Base-by-base conservation (phyloP, 2,113 vertebrate genomes). In the Etheostoma cragini region DNA sequence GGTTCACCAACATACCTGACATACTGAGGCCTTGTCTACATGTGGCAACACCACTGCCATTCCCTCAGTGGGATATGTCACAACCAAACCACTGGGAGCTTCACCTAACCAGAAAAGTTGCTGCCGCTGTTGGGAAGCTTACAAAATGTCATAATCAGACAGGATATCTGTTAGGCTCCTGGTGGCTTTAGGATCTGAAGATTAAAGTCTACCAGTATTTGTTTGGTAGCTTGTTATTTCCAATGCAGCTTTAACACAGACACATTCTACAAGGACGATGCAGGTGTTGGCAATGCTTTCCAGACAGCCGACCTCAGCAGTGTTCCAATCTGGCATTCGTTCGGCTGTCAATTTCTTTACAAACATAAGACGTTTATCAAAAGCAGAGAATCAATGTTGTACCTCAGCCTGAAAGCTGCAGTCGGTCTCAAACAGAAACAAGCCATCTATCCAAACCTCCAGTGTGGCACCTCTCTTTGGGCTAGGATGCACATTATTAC, bases 1-100 rank as follows among this genome's bases (percentile, higher is more conserved):
- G 89, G 94, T 94, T 94, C 72, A 86, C 83, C 94, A 73, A 85
- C 92, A 94, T 94, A 93, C 92, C 93, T 88, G 62, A 88, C 82
- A 93, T 92, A 85, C 81, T 91, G 68, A 67, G 79, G 76, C 78
- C 72, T 70, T 24, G 47, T 54, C 80, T 92, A 81, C 91, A 80
- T 89, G 91, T 91, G 89, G 83, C 62, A 93, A 94, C 93, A 89
- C 72, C 82, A 38, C 81, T 65, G 82, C 82, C 84, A 71, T 89
- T 69, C 86, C 90, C 72, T 86, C 69, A n/a, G 15, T 63, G 68
- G 68, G 53, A 76, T 83, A 46, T 87, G 87, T 89, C 83, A 89
- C 72, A 87, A 82, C 78, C 72, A 60, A 83, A 78, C 77, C 60
- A 47, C 42, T 45, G 33, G 17, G 63, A 66, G 57, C 30, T 73